phyloP scores from a whole-genome alignment of 1,140 invertebrate species.

The Dreissena polymorpha region DNA sequence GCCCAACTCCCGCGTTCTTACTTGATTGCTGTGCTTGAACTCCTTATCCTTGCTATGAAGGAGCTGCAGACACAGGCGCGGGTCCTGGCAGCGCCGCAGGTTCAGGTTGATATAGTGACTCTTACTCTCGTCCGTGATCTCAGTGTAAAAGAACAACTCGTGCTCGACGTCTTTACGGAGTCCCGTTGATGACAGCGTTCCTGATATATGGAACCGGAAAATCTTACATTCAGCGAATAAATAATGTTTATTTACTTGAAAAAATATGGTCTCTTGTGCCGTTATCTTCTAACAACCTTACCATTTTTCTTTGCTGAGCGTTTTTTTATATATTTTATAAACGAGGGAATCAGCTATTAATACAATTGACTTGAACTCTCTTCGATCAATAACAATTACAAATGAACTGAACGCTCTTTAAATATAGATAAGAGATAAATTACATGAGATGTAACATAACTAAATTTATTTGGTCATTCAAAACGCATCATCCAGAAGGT shows the following conservation, averaged over 20 bases:
- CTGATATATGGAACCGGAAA: not conserved
- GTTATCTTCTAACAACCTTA: too few relatives aligned
- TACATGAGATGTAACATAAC: too few relatives aligned
- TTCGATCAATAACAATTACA: too few relatives aligned
- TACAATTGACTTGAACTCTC: too few relatives aligned
- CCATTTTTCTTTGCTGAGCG: too few relatives aligned
- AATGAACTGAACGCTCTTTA: too few relatives aligned
- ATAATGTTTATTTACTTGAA: not conserved
- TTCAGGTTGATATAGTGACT: conserved; percentile 31
- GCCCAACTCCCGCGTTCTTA: conserved; percentile 14
- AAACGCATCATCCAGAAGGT: too few relatives aligned
- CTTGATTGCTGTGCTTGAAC: conserved; percentile 59
- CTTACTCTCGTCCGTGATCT: conserved; percentile 33
- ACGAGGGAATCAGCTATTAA: too few relatives aligned
- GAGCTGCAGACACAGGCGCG: conserved; percentile 22
- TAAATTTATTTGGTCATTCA: too few relatives aligned
- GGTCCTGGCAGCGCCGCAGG: conserved; percentile 31
- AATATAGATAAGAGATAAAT: too few relatives aligned
- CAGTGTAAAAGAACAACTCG: conserved; percentile 41
- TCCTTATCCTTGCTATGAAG: conserved; percentile 27
- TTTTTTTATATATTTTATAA: too few relatives aligned
- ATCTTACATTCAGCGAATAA: not conserved
- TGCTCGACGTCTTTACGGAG: conserved; percentile 14
- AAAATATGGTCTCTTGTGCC: not conserved
- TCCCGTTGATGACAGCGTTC: conserved; percentile 3